Evolutionary conservation across 2,888 invertebrate species (phyloP).

Genomic region (Papilio gigon): DNA sequence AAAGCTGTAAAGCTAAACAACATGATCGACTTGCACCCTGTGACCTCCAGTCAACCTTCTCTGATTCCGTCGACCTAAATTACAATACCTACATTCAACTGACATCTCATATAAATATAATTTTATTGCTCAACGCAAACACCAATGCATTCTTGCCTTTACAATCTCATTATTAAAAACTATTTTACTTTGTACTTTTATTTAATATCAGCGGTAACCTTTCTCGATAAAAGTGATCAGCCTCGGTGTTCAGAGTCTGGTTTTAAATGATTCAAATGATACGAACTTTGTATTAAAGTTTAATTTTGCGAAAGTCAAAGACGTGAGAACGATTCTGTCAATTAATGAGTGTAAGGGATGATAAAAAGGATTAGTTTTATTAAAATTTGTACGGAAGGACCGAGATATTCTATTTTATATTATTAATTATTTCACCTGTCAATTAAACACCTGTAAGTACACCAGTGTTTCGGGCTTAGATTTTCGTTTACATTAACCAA

Average conservation of each 20-base stretch:
- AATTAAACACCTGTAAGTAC: not conserved
- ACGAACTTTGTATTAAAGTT: not conserved
- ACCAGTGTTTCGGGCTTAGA: not conserved
- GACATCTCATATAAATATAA: conserved; percentile 40
- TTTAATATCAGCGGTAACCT: conserved; percentile 35
- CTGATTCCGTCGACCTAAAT: conserved; percentile 42
- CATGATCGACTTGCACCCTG: conserved; percentile 14
- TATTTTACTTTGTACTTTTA: conserved; percentile 13
- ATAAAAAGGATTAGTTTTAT: not conserved
- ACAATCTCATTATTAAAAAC: conserved; percentile 1
- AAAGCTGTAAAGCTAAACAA: conserved; percentile 17
- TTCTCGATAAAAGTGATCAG: conserved; percentile 37
- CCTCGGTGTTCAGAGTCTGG: conserved; percentile 24
- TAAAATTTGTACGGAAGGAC: not conserved
- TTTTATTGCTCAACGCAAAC: conserved; percentile 25
- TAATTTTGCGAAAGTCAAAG: conserved; percentile 32
- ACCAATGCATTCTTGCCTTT: conserved; percentile 21
- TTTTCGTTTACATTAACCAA: not conserved
- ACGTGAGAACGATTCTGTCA: not conserved
- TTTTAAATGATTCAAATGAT: conserved; percentile 35
- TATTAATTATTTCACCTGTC: no score
- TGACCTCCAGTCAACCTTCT: conserved; percentile 48
- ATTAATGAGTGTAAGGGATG: not conserved
- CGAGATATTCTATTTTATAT: not conserved
- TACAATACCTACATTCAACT: conserved; percentile 41